phyloP scores from a whole-genome alignment of 2,888 invertebrate genomes.

The Scaptomyza cyrtandrae region DNA sequence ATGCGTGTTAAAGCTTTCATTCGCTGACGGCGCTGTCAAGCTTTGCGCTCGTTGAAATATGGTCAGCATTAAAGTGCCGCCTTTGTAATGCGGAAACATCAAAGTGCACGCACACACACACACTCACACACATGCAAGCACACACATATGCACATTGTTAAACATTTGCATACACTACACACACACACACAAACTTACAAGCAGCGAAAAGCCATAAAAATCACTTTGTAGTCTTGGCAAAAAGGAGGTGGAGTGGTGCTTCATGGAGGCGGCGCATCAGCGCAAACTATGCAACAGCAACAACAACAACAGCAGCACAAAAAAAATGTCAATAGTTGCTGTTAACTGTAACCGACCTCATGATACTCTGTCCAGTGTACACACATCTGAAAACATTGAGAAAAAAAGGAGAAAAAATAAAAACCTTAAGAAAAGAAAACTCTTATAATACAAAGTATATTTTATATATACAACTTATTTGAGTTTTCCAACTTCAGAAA shows the following conservation, averaged over 20 bases:
- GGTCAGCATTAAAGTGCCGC: slow-evolving; percentile 70
- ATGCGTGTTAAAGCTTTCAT: slow-evolving; percentile 70
- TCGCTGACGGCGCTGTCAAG: slow-evolving; percentile 58
- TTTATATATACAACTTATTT: too few relatives aligned
- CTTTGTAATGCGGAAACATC: slow-evolving; percentile 74
- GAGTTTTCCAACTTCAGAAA: background rate
- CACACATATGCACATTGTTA: slow-evolving; percentile 34
- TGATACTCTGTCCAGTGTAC: background rate
- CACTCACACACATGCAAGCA: slow-evolving; percentile 29
- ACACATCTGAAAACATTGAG: background rate
- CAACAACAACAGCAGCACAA: slow-evolving; percentile 26
- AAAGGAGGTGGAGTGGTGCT: background rate
- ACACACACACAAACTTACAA: slow-evolving; percentile 21
- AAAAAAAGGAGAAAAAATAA: too few relatives aligned
- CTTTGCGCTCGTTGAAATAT: slow-evolving; percentile 71
- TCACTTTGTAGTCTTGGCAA: slow-evolving; percentile 63
- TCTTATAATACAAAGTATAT: too few relatives aligned
- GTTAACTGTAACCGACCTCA: background rate
- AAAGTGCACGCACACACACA: slow-evolving; percentile 60
- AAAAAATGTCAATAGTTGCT: background rate
- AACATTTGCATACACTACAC: slow-evolving; percentile 63
- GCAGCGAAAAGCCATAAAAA: slow-evolving; percentile 73
- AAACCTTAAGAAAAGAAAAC: too few relatives aligned
- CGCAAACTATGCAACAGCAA: slow-evolving; percentile 69
- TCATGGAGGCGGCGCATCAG: slow-evolving; percentile 67